These are phyloP conservation scores for Galerucella pusilla DNA, from an alignment of 2,888 invertebrate species.

Conservation along the genomic window DNA sequence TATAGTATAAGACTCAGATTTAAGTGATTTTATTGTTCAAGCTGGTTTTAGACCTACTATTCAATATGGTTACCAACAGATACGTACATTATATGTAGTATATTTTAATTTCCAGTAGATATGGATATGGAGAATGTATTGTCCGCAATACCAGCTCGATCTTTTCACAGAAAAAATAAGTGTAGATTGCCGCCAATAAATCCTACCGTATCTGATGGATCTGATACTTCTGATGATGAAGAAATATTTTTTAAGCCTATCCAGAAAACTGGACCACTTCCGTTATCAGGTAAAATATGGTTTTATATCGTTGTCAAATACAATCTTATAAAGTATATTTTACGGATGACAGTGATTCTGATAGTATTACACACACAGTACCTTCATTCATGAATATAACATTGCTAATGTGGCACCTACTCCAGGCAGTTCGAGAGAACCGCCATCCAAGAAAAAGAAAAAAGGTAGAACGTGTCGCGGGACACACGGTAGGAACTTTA, in stretches of 20 bases:
- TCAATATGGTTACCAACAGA: constrained; percentile 6
- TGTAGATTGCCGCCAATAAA: too few relatives aligned
- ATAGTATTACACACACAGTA: constrained; percentile 3
- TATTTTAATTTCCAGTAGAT: neutral
- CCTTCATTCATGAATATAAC: constrained; percentile 12
- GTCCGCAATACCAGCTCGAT: too few relatives aligned
- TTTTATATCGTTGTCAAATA: constrained; percentile 9
- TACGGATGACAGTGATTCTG: neutral
- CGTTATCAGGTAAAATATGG: constrained; percentile 11
- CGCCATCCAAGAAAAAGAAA: too few relatives aligned
- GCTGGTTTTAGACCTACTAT: constrained; percentile 7
- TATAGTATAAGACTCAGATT: constrained; percentile 4
- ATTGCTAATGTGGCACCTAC: neutral
- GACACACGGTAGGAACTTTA: too few relatives aligned
- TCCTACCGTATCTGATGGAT: neutral
- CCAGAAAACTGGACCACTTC: constrained; percentile 8
- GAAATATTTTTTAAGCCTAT: constrained; percentile 3
- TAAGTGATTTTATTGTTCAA: constrained; percentile 13
- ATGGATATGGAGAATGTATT: too few relatives aligned
- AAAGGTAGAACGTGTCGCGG: too few relatives aligned
- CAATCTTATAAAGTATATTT: neutral
- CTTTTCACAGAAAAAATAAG: too few relatives aligned
- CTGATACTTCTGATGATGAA: constrained; percentile 11
- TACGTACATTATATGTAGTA: neutral
- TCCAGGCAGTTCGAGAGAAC: too few relatives aligned